Conservation (phyloP, 2,797 vertebrate species). For the Catamblyrhynchus diadema region DNA sequence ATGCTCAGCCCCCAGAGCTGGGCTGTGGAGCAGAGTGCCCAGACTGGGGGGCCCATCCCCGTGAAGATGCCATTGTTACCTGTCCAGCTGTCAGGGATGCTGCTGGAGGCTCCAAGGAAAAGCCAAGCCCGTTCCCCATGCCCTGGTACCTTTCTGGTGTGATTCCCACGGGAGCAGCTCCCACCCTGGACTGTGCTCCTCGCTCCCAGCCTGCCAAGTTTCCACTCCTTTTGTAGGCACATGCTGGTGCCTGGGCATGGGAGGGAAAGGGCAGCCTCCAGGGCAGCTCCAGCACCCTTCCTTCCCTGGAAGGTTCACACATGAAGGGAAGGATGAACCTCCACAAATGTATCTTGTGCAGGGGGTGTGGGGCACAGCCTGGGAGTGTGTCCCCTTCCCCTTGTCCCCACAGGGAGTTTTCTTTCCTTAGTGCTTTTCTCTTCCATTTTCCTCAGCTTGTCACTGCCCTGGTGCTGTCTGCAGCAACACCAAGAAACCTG, state of each 20-base stretch:
- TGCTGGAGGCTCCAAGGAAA: background rate
- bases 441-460: background rate
- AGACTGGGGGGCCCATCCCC: background rate
- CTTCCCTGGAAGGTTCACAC: background rate
- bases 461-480: background rate
- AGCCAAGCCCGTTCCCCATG: background rate
- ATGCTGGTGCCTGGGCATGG: background rate
- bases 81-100: rapidly evolving
- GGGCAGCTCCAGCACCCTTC: background rate
- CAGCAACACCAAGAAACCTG: background rate
- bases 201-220: conserved; percentile 48
- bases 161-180: conserved; percentile 33
- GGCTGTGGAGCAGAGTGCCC: background rate
- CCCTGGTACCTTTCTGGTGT: conserved; percentile 17
- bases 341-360: rapidly evolving
- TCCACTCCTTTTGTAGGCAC: conserved; percentile 67
- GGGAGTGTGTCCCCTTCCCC: rapidly evolving
- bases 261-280: conserved; percentile 7
- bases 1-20: too few relatives aligned
- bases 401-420: background rate
- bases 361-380: background rate
- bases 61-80: background rate
- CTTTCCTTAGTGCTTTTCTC: rapidly evolving
- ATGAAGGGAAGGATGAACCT: background rate
- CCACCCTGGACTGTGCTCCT: background rate